phyloP scores from a whole-genome alignment of 2,113 vertebrate species.

The Gorilla gorilla region DNA sequence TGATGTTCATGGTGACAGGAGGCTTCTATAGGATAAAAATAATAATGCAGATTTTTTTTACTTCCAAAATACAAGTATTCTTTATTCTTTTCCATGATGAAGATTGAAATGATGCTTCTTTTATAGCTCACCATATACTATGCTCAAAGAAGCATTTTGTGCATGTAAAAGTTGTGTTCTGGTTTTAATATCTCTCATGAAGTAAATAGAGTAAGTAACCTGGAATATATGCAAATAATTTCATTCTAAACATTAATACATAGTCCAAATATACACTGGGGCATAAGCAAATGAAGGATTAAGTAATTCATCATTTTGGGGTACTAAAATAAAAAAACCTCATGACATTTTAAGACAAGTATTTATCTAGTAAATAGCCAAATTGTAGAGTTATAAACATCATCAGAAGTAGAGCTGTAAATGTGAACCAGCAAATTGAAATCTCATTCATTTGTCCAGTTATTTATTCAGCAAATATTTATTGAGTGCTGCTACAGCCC shows the following conservation, averaged over 20 bases:
- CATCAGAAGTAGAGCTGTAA: background rate
- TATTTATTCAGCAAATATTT: background rate
- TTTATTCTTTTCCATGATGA: constrained; percentile 5
- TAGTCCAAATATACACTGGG: background rate
- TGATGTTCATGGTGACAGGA: background rate
- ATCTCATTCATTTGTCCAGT: background rate
- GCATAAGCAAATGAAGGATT: constrained; percentile 16
- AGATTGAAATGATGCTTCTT: constrained; percentile 4
- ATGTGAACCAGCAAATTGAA: background rate
- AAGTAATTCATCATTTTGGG: background rate
- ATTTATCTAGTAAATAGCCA: background rate
- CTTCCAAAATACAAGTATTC: background rate
- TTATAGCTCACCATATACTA: constrained; percentile 20
- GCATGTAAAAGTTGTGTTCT: constrained; percentile 19
- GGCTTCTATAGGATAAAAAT: background rate
- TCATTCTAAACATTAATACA: constrained; percentile 30
- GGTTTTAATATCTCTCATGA: background rate
- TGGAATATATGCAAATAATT: constrained; percentile 32
- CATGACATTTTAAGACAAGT: background rate
- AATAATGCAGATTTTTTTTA: background rate
- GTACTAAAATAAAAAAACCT: constrained; percentile 35
- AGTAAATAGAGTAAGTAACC: background rate
- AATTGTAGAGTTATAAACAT: background rate
- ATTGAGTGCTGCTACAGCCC: background rate
- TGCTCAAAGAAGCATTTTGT: constrained; percentile 21